phyloP scores from a whole-genome alignment of 2,797 vertebrate genomes.

The Euphonia xanthogaster region DNA sequence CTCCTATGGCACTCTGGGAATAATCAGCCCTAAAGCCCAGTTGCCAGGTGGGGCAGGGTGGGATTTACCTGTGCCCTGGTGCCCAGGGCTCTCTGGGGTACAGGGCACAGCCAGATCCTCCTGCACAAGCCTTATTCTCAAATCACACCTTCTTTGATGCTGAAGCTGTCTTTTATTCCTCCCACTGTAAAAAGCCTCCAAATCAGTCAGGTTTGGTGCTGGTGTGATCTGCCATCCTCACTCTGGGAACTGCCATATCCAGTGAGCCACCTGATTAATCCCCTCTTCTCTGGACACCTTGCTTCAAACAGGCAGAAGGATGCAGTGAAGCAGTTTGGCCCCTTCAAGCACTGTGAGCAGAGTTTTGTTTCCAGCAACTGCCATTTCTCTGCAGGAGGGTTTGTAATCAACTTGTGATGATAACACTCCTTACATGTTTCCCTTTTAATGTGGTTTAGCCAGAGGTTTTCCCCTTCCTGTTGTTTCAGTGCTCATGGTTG shows the following conservation, averaged over 20 bases:
- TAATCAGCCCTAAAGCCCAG: background rate
- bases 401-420: background rate
- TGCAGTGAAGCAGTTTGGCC: background rate
- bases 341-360: background rate
- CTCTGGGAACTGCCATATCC: background rate
- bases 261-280: background rate
- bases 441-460: background rate
- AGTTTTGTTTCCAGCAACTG: background rate
- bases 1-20: background rate
- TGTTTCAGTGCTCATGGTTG: background rate
- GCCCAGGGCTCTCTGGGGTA: accelerated
- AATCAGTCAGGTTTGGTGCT: background rate
- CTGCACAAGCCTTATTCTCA: background rate
- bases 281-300: background rate
- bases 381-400: background rate
- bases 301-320: background rate
- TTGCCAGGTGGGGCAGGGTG: background rate
- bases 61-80: background rate
- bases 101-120: background rate
- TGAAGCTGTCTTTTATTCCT: background rate
- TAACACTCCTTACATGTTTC: background rate
- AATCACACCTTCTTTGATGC: background rate
- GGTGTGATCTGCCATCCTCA: background rate
- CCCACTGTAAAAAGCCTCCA: background rate
- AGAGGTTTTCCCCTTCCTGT: background rate